These are phyloP conservation scores for Endotricha flammealis DNA, from an alignment of 2,888 invertebrate genomes.

Conservation along the genomic window DNA sequence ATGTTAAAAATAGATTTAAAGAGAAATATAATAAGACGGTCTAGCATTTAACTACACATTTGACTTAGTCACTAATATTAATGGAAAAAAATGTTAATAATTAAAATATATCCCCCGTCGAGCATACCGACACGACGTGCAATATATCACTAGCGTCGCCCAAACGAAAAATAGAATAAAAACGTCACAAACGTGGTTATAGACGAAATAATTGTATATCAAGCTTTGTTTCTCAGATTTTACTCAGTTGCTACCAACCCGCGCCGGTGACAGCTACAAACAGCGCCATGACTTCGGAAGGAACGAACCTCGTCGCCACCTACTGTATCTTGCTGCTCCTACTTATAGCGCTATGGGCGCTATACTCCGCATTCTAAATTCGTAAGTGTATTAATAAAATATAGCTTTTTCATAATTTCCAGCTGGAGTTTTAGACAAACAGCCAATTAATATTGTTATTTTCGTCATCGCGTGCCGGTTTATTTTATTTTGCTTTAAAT, in stretches of 20 bases:
- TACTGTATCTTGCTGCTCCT: conserved; percentile 82
- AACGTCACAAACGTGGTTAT: conserved; percentile 37
- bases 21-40: not conserved
- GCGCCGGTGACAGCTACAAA: conserved; percentile 38
- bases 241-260: conserved; percentile 43
- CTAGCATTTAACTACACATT: not conserved
- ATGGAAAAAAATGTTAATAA: conserved; percentile 6
- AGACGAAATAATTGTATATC: conserved; percentile 42
- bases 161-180: conserved; percentile 51
- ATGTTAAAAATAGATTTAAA: not conserved
- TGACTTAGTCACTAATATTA: not conserved
- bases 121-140: conserved; percentile 37
- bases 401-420: not conserved
- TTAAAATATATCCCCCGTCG: conserved; percentile 15
- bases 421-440: not conserved
- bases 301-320: conserved; percentile 81
- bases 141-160: conserved; percentile 53
- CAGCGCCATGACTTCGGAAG: conserved; percentile 72
- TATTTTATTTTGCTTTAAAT: not conserved
- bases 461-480: too few species aligned
- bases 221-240: conserved; percentile 35
- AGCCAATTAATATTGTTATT: not conserved
- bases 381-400: conserved; percentile 30
- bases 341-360: conserved; percentile 80
- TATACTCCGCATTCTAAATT: conserved; percentile 80